Base-by-base conservation (phyloP, 2,888 invertebrate species). In the Periphyllus acericola region DNA sequence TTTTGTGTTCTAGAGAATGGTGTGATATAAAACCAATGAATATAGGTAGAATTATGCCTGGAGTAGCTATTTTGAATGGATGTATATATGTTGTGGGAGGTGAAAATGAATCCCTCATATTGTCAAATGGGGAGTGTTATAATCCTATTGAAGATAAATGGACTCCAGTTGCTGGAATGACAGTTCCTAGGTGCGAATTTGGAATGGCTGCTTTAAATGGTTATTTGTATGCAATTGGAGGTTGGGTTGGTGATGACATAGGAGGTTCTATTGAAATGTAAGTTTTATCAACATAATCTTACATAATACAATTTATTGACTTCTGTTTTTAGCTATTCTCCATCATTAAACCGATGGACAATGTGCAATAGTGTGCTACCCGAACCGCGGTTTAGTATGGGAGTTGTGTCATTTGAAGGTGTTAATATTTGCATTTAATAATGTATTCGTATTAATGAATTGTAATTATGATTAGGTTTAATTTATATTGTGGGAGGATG, bases 401-500 rank as follows among this genome's bases (percentile, higher is more conserved):
- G 97, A 17, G 95, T 97, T 52, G 95, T 97, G 46, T 95, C 95
- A 90, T 95, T 95, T 91, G 95, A 95, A 93, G 96, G 96, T 95
- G n/a, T 76, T 36, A 29, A 29, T 36, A 29, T 36, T 72, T 25
- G 5, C 21, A 71, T 72, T 36, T 55, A 25, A 19, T 55, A 52
- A 66, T 36, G n/a, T 79, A 36, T 71, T 34, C 9, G 8, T 68
- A 36, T 40, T 89, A 76, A 78, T 32, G 36, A 34, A 19, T 72
- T n/a, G 0, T 83, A 19, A 60, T 84, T 72, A 78, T 83, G 89
- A 91, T 5, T 91, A 95, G 96, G 96, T 89, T 92, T 96, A 82
- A 96, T 98, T 91, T 98, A 98, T 92, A 94, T 98, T 90, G 96
- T 97, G 83, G 98, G 98, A 46, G 98, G 98, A 0, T 96, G 97